Base-by-base conservation (phyloP, 2,888 invertebrate species). In the Caenorhabditis japonica region DNA sequence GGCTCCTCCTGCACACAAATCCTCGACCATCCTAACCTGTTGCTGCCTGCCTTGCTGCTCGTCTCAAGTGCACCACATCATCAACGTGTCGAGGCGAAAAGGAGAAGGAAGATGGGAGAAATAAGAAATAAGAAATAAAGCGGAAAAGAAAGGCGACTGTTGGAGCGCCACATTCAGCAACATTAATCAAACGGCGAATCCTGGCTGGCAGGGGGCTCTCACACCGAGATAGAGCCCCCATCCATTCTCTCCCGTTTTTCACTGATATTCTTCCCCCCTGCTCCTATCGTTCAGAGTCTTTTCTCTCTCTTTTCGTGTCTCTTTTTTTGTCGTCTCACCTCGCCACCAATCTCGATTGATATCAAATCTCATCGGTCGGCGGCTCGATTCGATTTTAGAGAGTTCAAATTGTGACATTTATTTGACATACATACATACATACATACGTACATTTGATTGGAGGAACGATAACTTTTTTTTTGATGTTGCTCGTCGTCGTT, bases 111-210 rank as follows among this genome's bases (percentile, higher is more conserved):
- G n/a, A n/a, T n/a, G n/a, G n/a, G n/a, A n/a, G 30, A 52, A 46
- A 44, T 44, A 44, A 55, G 19, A 38, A 64, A 56, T 44, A 55
- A 53, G 47, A 62, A 46, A 55, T 55, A 55, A 62, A 10, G 5
- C 30, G 10, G 49, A 68, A 55, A 58, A 34, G 58, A 49, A 58
- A 52, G 51, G 66, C 66, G 66, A 68, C 66, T 68, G 66, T 68
- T 68, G 66, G 66, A 58, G n/a, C n/a, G 62, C 62, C 62, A 62
- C 71, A 71, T 71, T 71, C 71, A 71, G 71, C 58, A 59, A 62
- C 71, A 71, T 71, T 71, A 71, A 71, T 71, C 71, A 71, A 61
- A 71, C 66, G 55, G 59, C 56, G 56, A 58, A 61, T 62, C n/a
- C 52, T 59, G 62, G 51, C 56, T n/a, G n/a, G n/a, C n/a, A n/a